Evolutionary conservation across 1,140 invertebrate genomes (phyloP).

Genomic region (Tetragnatha versicolor): DNA sequence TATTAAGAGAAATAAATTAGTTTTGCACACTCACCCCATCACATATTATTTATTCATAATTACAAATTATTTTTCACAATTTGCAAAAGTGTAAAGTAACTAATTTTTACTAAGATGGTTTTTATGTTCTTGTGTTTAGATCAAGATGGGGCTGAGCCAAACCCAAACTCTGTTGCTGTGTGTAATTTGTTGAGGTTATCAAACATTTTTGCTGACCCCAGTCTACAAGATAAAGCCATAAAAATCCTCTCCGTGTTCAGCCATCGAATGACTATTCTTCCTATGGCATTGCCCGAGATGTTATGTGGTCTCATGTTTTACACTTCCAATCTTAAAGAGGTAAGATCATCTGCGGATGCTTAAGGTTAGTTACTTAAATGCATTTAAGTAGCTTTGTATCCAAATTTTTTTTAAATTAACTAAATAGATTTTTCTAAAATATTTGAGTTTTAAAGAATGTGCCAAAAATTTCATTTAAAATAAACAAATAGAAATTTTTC

Average conservation of each 20-base stretch:
- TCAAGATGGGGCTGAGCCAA: conserved; percentile 92
- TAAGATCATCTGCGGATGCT: too few relatives aligned
- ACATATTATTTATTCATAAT: too few relatives aligned
- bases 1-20: too few relatives aligned
- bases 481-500: too few relatives aligned
- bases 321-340: conserved; percentile 24
- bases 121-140: conserved; percentile 70
- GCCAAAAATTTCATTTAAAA: too few relatives aligned
- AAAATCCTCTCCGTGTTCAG: conserved; percentile 73
- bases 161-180: conserved; percentile 87
- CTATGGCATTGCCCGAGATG: conserved; percentile 80
- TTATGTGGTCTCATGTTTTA: conserved; percentile 60
- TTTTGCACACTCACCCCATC: too few relatives aligned
- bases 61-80: too few relatives aligned
- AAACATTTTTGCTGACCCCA: conserved; percentile 71
- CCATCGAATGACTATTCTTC: conserved; percentile 69
- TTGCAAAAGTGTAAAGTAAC: too few relatives aligned
- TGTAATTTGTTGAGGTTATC: conserved; percentile 81
- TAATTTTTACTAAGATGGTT: too few relatives aligned
- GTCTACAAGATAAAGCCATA: conserved; percentile 69
- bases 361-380: too few relatives aligned
- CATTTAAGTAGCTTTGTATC: neutral
- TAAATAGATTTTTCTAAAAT: too few relatives aligned
- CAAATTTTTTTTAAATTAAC: neutral
- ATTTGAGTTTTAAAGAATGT: too few relatives aligned